These are phyloP conservation scores for Hydraecia micacea DNA, from an alignment of 2,888 invertebrate genomes.

Conservation along the genomic window DNA sequence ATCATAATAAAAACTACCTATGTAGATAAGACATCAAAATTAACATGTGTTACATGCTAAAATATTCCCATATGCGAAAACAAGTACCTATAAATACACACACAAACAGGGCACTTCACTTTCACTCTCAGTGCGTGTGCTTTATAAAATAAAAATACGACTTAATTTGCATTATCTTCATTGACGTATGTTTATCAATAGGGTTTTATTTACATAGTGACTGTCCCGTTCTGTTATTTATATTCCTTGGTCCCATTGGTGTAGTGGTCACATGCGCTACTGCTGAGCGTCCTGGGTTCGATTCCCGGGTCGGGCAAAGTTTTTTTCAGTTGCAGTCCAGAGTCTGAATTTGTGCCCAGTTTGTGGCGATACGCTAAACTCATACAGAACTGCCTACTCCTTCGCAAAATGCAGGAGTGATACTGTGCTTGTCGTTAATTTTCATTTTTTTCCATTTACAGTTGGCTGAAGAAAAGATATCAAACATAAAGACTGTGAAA, in stretches of 20 bases:
- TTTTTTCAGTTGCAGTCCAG: neutral
- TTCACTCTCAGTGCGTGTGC: too few species aligned
- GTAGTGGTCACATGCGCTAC: neutral
- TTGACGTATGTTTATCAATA: neutral
- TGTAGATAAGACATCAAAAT: constrained; percentile 10
- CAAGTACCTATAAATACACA: too few species aligned
- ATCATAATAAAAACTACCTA: constrained; percentile 31
- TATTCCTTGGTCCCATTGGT: neutral
- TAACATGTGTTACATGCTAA: neutral
- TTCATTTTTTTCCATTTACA: constrained; percentile 76
- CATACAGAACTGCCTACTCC: neutral
- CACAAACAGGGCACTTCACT: neutral
- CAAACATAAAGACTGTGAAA: constrained; percentile 98
- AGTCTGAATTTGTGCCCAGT: neutral
- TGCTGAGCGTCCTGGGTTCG: neutral
- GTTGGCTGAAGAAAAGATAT: constrained; percentile 97
- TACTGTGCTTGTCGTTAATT: neutral
- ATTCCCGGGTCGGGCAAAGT: too few species aligned
- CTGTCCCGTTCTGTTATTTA: too few species aligned
- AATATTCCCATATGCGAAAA: neutral
- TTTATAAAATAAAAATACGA: neutral
- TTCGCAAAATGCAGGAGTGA: neutral
- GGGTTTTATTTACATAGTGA: constrained; percentile 10
- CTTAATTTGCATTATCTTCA: constrained; percentile 14
- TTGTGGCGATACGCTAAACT: neutral